phyloP scores from a whole-genome alignment of 2,113 vertebrate species.

The Dermatemys mawii region DNA sequence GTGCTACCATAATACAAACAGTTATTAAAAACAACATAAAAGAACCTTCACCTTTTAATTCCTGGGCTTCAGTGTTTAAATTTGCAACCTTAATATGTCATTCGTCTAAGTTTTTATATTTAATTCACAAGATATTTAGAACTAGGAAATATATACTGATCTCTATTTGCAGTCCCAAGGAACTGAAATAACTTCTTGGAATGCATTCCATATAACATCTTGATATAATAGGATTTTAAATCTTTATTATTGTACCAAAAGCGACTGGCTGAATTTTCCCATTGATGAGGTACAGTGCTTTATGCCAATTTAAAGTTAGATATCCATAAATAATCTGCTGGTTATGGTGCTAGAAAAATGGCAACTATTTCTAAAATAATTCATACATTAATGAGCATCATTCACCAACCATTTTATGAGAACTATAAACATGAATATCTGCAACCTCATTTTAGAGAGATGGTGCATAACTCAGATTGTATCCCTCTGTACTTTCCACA shows the following conservation, averaged over 20 bases:
- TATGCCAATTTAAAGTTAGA: neutral
- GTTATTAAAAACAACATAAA: neutral
- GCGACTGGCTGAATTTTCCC: neutral
- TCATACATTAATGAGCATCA: neutral
- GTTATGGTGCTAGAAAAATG: neutral
- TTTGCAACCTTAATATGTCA: slow-evolving; percentile 29
- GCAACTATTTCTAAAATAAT: neutral
- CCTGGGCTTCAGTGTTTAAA: neutral
- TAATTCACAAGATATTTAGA: neutral
- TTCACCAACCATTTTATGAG: neutral
- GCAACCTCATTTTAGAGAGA: neutral
- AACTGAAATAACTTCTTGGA: slow-evolving; percentile 36
- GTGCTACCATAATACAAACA: neutral
- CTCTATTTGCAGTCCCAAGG: neutral
- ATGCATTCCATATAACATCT: neutral
- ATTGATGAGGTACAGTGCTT: neutral
- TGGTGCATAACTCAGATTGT: neutral
- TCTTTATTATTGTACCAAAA: neutral
- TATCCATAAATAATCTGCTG: neutral
- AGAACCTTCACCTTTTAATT: neutral
- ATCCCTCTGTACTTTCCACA: neutral
- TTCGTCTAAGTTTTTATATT: neutral
- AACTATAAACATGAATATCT: neutral
- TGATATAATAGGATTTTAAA: neutral
- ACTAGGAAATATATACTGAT: neutral